Evolutionary conservation across 2,888 invertebrate genomes (phyloP), one percentile per base, ranked within the genome.

Genomic region (Prosopocoilus inquinatus): DNA sequence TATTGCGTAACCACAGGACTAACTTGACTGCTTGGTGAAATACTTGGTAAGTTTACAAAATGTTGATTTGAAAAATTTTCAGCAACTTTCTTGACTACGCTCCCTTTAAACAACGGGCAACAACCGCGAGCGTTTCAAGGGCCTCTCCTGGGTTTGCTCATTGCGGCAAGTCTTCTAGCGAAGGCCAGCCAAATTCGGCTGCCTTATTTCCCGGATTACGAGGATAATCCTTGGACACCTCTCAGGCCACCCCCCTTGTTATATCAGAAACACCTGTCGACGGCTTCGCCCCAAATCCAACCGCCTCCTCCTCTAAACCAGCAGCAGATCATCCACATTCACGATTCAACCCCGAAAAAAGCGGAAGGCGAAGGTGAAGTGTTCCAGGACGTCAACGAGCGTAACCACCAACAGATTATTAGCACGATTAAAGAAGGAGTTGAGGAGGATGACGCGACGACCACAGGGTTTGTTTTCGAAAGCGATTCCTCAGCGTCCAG

Each of bases 281-380:
- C 58, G 4, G 41, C 43, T 33, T 34, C 45, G 34, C 57, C 58
- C 3, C 59, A 61, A 47, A 47, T 58, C 9, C 55, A 54, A 36
- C 45, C 55, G 33, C 38, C 41, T 16, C 61, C 57, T 13, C 56
- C 59, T 13, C 28, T 61, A 36, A 54, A 59, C 47, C 62, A 61
- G 48, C 64, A 64, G 28, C 62, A 64, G 53, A 62, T 61, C 33
- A 61, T 64, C 38, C 59, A 63, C 53, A 64, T 64, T 20, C 57
- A 58, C 28, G 59, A 62, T 15, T 34, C 51, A 8, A 44, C 50
- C 15, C 47, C 52, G 13, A 28, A 9, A 9, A 50, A 44, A 8
- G 43, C 41, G 9, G 9, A 16, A 9, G 11, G 9, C 1, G 47
- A 50, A 35, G 46, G 33, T 9, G 57, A 57, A 9, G 36, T 38